Percentiles rank a stretch among this genome's conserved stretches.
phyloP scores from a whole-genome alignment of 2,888 invertebrate genomes.

The Clunio marinus region DNA sequence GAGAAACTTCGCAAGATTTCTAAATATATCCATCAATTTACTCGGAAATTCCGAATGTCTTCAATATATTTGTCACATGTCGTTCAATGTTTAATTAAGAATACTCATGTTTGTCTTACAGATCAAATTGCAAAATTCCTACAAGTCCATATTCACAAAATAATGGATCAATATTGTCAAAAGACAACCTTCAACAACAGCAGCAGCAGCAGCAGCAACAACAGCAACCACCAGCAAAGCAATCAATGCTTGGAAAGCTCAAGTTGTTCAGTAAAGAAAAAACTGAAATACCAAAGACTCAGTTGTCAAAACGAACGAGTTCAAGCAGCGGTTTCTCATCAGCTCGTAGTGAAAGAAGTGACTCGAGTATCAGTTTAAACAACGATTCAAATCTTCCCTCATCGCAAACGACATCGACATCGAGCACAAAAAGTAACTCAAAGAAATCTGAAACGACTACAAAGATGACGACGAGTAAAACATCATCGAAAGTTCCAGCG shows the following conservation, averaged over 20 bases:
- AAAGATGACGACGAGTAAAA: not conserved
- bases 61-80: no score
- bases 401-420: not conserved
- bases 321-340: constrained; percentile 90
- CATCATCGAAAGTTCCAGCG: not conserved
- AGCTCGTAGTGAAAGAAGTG: constrained; percentile 73
- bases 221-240: constrained; percentile 54
- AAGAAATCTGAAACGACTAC: constrained; percentile 10
- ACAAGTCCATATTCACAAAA: constrained; percentile 51
- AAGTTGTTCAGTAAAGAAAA: constrained; percentile 72
- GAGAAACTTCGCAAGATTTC: no score
- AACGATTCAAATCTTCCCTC: constrained; percentile 50
- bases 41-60: no score
- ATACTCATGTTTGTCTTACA: no score
- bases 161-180: constrained; percentile 46
- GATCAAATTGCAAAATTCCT: constrained; percentile 56
- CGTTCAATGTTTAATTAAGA: no score
- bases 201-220: no score
- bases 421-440: constrained; percentile 3
- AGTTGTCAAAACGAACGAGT: constrained; percentile 74
- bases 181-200: constrained; percentile 8
- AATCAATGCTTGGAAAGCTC: constrained; percentile 88
- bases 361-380: constrained; percentile 61
- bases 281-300: constrained; percentile 52
- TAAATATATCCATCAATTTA: no score